These are phyloP conservation scores for Antigone vipio DNA, from an alignment of 2,113 vertebrate species.

Conservation along the genomic window DNA sequence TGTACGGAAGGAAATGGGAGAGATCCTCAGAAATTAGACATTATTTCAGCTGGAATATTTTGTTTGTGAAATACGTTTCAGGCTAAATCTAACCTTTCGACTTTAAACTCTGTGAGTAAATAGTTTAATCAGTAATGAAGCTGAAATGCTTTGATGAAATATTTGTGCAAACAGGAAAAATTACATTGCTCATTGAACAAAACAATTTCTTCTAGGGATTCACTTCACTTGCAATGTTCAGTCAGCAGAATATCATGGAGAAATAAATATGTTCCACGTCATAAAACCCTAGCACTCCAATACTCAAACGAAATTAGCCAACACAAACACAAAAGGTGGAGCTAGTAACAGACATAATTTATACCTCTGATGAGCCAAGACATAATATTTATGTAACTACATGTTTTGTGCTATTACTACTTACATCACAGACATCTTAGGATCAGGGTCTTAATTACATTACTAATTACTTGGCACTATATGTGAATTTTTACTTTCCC, in stretches of 20 bases:
- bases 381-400: neutral
- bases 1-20: neutral
- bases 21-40: neutral
- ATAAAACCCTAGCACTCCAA: neutral
- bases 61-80: neutral
- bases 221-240: constrained; percentile 10
- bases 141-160: constrained; percentile 19
- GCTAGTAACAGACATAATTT: neutral
- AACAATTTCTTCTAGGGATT: constrained; percentile 7
- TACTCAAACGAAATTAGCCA: constrained; percentile 5
- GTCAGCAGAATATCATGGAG: neutral
- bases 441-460: neutral
- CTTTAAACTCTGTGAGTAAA: neutral
- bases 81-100: neutral
- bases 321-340: neutral
- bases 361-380: neutral
- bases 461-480: neutral
- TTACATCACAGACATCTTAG: neutral
- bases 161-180: constrained; percentile 26
- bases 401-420: neutral
- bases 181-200: neutral
- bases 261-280: neutral
- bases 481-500: neutral
- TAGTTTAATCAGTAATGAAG: constrained; percentile 4
- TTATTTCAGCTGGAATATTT: neutral